Base-by-base conservation (phyloP, 2,797 vertebrate species). In the Miichthys miiuy region DNA sequence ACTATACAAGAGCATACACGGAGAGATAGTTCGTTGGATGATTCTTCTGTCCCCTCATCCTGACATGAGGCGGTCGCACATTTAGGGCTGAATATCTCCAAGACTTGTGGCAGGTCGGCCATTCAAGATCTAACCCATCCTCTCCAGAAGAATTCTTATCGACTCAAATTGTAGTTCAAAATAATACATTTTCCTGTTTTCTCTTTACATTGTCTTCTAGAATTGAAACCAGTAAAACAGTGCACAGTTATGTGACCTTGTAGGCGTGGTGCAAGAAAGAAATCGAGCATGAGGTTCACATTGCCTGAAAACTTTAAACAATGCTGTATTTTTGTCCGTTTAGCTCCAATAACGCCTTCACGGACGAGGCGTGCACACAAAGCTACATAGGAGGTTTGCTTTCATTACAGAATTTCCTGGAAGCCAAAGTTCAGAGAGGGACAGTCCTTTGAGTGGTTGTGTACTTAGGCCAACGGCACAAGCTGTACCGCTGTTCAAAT, bases 401-500 rank as follows among this genome's bases (percentile, higher is more conserved):
- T 87, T 80, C 41, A 71, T 79, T 58, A 23, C 21, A 62, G 65
- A 58, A 21, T 88, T 86, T 89, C 76, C 87, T 83, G 87, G 68
- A 87, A 87, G 84, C 72, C 47, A 41, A 52, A 63, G 83, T 73
- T 87, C 84, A 81, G 87, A 23, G 64, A 79, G 74, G 81, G 75
- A 25, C 47, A 16, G 46, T 11, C 68, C 54, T 85, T 73, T 63
- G 68, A 80, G 46, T 73, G 68, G 18, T 68, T 89, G 81, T 91
- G 85, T 81, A 27, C 80, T 81, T 21, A 70, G 68, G 58, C 42
- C 60, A 18, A 62, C 6, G 27, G 69, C 74, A 54, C 54, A 27
- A 30, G 67, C 83, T 73, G 48, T 4, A 62, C 63, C n/a, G n/a
- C 83, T 85, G 72, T 76, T 83, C 79, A 91, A 90, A 92, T 78